Evolutionary conservation across 2,888 invertebrate genomes (phyloP).

Genomic region (Thera britannica): DNA sequence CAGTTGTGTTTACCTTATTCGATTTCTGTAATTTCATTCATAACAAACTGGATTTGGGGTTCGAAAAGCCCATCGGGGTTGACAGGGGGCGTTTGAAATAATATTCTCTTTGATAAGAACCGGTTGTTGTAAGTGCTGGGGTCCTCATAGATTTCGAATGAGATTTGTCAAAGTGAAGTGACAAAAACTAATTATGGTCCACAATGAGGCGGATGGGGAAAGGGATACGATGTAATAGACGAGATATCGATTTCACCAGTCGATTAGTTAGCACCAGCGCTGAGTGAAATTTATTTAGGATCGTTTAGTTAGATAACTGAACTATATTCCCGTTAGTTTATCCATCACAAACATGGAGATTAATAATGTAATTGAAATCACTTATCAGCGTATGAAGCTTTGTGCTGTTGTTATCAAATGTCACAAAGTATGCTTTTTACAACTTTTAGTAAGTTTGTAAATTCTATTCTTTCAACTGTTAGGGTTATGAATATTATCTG

Average conservation of each 20-base stretch:
- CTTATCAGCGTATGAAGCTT: neutral
- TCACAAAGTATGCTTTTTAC: too few species aligned
- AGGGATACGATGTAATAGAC: slow-evolving; percentile 58
- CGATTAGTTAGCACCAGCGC: slow-evolving; percentile 41
- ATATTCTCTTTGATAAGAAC: slow-evolving; percentile 85
- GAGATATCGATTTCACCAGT: slow-evolving; percentile 62
- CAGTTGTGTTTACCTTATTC: slow-evolving; percentile 85
- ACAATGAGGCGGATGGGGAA: slow-evolving; percentile 71
- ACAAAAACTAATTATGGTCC: slow-evolving; percentile 82
- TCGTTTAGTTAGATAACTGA: slow-evolving; percentile 30
- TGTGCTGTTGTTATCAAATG: neutral
- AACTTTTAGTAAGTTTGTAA: too few species aligned
- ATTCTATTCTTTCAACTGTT: too few species aligned
- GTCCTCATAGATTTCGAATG: slow-evolving; percentile 68
- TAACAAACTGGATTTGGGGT: slow-evolving; percentile 85
- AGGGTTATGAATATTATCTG: too few species aligned
- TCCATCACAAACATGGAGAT: slow-evolving; percentile 8
- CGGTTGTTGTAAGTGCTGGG: slow-evolving; percentile 76
- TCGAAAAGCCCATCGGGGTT: slow-evolving; percentile 81
- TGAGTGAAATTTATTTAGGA: slow-evolving; percentile 35
- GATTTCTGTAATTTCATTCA: slow-evolving; percentile 86
- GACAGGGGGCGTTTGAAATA: slow-evolving; percentile 84
- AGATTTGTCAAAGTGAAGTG: slow-evolving; percentile 83
- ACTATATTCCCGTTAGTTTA: slow-evolving; percentile 19
- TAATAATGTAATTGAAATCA: slow-evolving; percentile 9